A percentile compares a stretch with the other conserved stretches of the same genome.
These are phyloP conservation scores for Orestias chungarensis DNA, from an alignment of 2,797 vertebrate genomes.

Conservation along the genomic window DNA sequence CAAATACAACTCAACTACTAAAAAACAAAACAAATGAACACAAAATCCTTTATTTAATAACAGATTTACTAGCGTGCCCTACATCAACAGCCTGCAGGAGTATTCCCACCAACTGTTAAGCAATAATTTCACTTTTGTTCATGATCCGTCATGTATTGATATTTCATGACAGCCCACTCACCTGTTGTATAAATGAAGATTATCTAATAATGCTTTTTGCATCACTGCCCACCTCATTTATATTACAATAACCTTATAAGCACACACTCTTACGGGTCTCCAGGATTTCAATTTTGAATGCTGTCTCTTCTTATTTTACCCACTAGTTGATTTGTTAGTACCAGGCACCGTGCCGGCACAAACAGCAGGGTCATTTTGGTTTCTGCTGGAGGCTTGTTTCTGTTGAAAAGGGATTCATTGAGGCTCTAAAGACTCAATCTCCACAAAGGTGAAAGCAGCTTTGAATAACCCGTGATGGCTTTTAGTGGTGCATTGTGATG, in stretches of 20 bases:
- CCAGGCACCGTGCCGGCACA: neutral
- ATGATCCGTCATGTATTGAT: neutral
- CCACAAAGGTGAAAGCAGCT: neutral
- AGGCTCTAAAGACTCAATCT: neutral
- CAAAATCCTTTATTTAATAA: neutral
- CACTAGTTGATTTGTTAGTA: neutral
- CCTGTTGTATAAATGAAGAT: neutral
- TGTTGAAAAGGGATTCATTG: neutral
- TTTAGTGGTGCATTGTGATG: neutral
- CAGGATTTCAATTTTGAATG: neutral
- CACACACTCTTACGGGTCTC: neutral
- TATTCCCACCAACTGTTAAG: neutral
- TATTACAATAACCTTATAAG: neutral
- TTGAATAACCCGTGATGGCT: neutral
- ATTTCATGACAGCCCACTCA: neutral
- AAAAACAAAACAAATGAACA: neutral
- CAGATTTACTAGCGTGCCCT: neutral
- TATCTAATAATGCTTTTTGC: neutral
- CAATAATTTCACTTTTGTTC: neutral
- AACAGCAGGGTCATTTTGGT: neutral
- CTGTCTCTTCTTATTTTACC: conserved; percentile 1
- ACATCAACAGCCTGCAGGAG: neutral
- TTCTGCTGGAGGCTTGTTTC: neutral
- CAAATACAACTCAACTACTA: neutral
- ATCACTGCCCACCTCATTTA: neutral